These are phyloP conservation scores for Eretmochelys imbricata DNA, from an alignment of 2,113 vertebrate species.

Conservation along the genomic window DNA sequence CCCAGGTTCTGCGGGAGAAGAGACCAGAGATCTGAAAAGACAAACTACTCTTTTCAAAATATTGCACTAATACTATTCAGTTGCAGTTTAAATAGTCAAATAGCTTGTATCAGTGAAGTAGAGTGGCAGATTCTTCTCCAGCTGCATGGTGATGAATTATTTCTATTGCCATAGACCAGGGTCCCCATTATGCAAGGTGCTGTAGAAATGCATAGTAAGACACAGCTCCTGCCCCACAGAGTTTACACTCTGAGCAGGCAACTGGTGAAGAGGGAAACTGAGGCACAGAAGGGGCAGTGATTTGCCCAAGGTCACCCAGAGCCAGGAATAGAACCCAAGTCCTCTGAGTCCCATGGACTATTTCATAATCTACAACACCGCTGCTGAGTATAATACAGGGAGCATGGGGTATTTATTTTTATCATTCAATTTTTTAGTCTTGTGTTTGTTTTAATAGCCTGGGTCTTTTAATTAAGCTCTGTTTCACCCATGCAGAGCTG, in stretches of 20 bases:
- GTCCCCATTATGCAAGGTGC: neutral
- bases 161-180: neutral
- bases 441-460: neutral
- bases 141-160: neutral
- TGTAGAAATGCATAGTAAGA: neutral
- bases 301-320: neutral
- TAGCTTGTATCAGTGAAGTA: neutral
- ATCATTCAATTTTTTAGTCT: neutral
- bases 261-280: neutral
- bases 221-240: neutral
- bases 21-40: neutral
- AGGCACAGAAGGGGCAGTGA: neutral
- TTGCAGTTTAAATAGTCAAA: neutral
- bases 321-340: neutral
- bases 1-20: neutral
- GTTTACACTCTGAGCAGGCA: neutral
- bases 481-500: neutral
- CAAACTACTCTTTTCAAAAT: neutral
- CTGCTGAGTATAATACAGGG: neutral
- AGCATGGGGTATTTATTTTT: neutral
- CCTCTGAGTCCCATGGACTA: neutral
- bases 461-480: neutral
- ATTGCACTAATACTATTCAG: neutral
- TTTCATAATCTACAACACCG: neutral
- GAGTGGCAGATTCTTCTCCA: neutral